Base-by-base conservation (phyloP, 2,113 vertebrate species). In the Brienomyrus longianalis region DNA sequence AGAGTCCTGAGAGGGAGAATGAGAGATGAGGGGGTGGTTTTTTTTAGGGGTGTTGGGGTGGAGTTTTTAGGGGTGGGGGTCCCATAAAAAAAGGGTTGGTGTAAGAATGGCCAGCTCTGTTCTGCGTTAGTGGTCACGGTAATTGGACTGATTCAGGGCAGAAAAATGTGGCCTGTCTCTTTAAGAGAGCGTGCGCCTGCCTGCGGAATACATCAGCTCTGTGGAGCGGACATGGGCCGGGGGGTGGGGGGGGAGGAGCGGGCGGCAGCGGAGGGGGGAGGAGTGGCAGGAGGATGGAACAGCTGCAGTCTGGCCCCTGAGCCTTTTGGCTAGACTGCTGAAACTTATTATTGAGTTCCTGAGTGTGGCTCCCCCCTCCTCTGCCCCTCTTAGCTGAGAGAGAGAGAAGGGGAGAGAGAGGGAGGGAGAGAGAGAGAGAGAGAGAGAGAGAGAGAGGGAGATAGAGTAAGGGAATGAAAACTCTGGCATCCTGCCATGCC, bases 261-360 rank as follows among this genome's bases (percentile, higher is more conserved):
- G 91, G 92, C 90, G 89, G 92, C 90, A 88, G 93, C 66, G 90
- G 91, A n/a, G 92, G 89, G 90, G 93, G 90, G 93, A 70, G 92
- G 89, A 90, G 89, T 11, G 56, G 91, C 90, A 89, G 92, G 92
- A 93, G 89, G 94, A 95, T 92, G 95, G 96, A 97, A 98, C 96
- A 97, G 96, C 96, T 93, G 74, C 96, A 97, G 97, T 97, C 97
- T 97, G 96, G 96, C 96, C 97, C 96, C 95, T 94, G 96, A 97
- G 97, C 97, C 97, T 97, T 95, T 96, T 96, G 96, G 97, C 97
- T 96, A 97, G 96, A 96, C 96, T 96, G 97, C 94, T 97, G 96
- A 97, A 98, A 98, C 97, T 98, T 97, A 95, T 97, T 97, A 97
- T 97, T 97, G 97, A 96, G 97, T 96, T 97, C 96, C 96, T 96